A percentile compares a stretch with the other conserved stretches of the same genome.
Evolutionary conservation across 2,113 vertebrate species (phyloP).

Genomic region (Aphelocoma coerulescens): DNA sequence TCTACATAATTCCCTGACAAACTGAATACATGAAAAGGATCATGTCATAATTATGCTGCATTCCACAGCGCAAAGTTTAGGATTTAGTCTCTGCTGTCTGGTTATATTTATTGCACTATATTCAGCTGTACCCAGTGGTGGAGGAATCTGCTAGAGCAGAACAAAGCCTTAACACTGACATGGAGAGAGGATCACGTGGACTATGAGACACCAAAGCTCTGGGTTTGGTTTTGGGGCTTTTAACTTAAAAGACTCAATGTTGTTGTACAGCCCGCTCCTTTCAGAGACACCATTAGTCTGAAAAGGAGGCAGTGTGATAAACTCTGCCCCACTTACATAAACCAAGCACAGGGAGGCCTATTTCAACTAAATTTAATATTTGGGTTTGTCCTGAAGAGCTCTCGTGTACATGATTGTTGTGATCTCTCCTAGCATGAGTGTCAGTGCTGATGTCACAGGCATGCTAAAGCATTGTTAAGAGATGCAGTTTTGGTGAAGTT

Average conservation of each 20-base stretch:
- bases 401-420: neutral
- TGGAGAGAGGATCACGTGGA: accelerated
- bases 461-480: neutral
- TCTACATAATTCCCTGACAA: neutral
- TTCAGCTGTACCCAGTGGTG: neutral
- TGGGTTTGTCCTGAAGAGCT: neutral
- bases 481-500: neutral
- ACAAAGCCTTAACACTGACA: neutral
- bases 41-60: neutral
- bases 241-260: neutral
- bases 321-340: neutral
- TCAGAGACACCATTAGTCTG: neutral
- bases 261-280: neutral
- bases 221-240: neutral
- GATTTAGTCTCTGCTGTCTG: neutral
- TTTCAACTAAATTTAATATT: neutral
- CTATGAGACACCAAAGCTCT: neutral
- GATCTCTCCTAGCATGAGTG: neutral
- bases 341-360: neutral
- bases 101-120: neutral
- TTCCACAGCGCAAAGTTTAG: neutral
- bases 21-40: neutral
- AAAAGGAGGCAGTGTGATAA: neutral
- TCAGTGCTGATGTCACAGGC: neutral
- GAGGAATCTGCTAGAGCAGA: neutral